Evolutionary conservation across 2,888 invertebrate species (phyloP), one percentile per base, ranked within the genome.

Genomic region (Drosophila hamatofila): DNA sequence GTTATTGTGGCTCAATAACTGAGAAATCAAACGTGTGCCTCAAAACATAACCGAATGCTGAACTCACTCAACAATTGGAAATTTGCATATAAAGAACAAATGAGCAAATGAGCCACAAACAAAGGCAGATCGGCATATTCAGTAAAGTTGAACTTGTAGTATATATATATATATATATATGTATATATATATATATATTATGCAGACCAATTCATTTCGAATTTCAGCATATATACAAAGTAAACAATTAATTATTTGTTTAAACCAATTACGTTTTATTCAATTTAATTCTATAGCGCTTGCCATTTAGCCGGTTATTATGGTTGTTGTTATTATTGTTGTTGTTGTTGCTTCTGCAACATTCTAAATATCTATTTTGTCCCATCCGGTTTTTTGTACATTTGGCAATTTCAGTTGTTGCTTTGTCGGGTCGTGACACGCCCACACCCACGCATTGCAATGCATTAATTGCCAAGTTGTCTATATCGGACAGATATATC

Each of bases 261-360:
- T 67, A 52, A 77, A 66, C 80, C 65, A 78, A 83, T 71, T 72
- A 75, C 64, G 66, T 72, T 82, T 65, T 57, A 77, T 64, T 62
- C 51, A 70, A 60, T 64, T 62, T 48, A 66, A 60, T 72, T 58
- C 56, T 44, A 78, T 14, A 85, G 75, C 86, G 72, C 52, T 72
- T 80, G 75, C 55, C 83, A 80, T 88, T 88, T 80, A 78, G 88
- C 88, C 83, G 83, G 86, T 77, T 83, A 71, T 67, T 56, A 35
- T 61, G 65, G 35, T 57, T 72, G 46, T 60, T 54, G 44, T 48
- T 62, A 48, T 30, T 60, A 14, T 39, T 49, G 18, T 33, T 61
- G 44, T 44, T 33, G 6, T 55, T 42, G 18, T 37, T 59, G 65
- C 55, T 63, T 49, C 62, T 25, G 57, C 57, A 57, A 46, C 55